Percentiles rank a stretch among this genome's conserved stretches.
phyloP scores from a whole-genome alignment of 1,140 invertebrate genomes.

The Drosophila yakuba region DNA sequence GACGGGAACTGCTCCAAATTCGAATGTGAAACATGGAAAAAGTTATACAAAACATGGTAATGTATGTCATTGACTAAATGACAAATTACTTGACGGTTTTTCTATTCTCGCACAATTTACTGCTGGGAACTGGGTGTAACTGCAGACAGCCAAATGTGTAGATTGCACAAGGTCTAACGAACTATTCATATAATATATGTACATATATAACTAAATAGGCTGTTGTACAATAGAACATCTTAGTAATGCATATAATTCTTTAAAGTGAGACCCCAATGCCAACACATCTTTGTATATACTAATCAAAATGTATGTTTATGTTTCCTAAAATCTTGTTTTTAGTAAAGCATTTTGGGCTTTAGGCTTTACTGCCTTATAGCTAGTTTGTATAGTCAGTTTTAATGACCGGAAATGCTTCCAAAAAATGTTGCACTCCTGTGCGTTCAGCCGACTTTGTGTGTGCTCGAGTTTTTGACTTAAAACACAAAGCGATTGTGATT shows the following conservation, averaged over 20 bases:
- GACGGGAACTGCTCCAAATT: constrained; percentile 66
- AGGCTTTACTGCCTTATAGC: neutral
- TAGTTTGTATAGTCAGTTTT: neutral
- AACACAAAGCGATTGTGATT: constrained; percentile 36
- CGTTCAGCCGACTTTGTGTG: neutral
- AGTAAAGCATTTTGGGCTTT: too few relatives aligned
- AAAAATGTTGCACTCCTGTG: constrained; percentile 37
- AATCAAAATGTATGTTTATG: too few relatives aligned
- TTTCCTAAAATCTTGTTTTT: too few relatives aligned
- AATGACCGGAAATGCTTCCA: constrained; percentile 29
- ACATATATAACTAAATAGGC: too few relatives aligned
- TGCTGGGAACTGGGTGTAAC: constrained; percentile 28
- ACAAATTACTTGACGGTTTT: constrained; percentile 77
- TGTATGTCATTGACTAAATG: constrained; percentile 83
- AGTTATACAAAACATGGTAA: constrained; percentile 68
- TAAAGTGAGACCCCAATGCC: too few relatives aligned
- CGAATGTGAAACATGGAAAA: constrained; percentile 56
- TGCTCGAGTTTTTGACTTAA: constrained; percentile 11
- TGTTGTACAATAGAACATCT: too few relatives aligned
- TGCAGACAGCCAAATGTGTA: constrained; percentile 8
- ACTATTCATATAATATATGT: too few relatives aligned
- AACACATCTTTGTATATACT: too few relatives aligned
- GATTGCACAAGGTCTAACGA: too few relatives aligned
- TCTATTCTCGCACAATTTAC: constrained; percentile 52
- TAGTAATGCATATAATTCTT: too few relatives aligned